Conservation (phyloP, 2,888 invertebrate genomes). For the Sipunculus nudus region DNA sequence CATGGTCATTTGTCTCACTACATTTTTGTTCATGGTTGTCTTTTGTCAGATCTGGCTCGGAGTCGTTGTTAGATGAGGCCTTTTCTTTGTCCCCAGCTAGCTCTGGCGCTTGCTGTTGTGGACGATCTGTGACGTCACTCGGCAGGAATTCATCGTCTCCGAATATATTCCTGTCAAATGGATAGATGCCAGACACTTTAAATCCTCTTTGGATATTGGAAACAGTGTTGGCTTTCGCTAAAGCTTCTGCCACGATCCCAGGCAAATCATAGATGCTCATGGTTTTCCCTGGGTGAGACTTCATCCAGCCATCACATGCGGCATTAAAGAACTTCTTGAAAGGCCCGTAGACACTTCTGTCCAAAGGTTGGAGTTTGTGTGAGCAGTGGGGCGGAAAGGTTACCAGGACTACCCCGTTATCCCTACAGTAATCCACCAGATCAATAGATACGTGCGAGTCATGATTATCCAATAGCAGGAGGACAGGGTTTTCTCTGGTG, state of each 20-base stretch:
- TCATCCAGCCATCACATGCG: constrained; percentile 51
- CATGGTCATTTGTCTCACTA: too few species aligned
- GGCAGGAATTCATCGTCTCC: constrained; percentile 39
- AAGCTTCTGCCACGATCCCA: constrained; percentile 20
- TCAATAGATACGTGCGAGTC: constrained; percentile 45
- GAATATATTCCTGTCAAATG: constrained; percentile 27
- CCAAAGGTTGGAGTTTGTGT: constrained; percentile 66
- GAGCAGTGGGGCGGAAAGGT: constrained; percentile 65
- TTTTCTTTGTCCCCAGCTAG: too few species aligned
- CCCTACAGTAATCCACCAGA: constrained; percentile 52
- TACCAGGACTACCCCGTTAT: constrained; percentile 61
- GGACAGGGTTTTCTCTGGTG: constrained; percentile 44
- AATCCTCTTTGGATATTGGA: constrained; percentile 19
- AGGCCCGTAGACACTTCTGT: constrained; percentile 63
- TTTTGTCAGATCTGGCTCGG: too few species aligned
- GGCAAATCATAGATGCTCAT: constrained; percentile 65
- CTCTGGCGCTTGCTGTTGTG: too few species aligned
- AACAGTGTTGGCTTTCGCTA: constrained; percentile 3
- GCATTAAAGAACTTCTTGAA: constrained; percentile 58
- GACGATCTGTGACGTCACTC: too few species aligned
- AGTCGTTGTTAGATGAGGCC: too few species aligned
- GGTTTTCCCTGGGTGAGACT: constrained; percentile 59
- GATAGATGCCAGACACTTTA: constrained; percentile 11
- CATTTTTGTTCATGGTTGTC: too few species aligned
- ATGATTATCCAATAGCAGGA: constrained; percentile 55